Evolutionary conservation across 2,888 invertebrate genomes (phyloP).

Genomic region (Xestia rhomboidea): DNA sequence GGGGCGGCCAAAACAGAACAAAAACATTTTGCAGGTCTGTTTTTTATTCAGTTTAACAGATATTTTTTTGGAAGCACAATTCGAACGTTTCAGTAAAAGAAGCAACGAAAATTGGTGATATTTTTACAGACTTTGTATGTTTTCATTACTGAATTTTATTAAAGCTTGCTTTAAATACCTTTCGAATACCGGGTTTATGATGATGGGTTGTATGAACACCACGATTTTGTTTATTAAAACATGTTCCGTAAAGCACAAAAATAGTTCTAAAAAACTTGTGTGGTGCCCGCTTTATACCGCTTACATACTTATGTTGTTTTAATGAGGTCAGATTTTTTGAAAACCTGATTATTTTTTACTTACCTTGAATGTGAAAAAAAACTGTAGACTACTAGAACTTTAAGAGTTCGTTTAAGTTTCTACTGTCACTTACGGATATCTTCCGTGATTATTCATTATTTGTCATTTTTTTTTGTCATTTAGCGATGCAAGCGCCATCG

Average conservation of each 20-base stretch:
- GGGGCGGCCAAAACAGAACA: neutral
- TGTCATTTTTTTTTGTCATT: no score
- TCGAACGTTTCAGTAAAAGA: neutral
- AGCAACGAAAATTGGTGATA: no score
- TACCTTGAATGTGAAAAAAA: neutral
- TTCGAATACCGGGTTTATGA: neutral
- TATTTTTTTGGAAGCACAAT: neutral
- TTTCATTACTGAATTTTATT: neutral
- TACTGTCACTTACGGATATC: no score
- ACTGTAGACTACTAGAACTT: neutral
- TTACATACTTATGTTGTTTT: neutral
- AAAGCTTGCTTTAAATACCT: slow-evolving; percentile 8
- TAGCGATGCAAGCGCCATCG: no score
- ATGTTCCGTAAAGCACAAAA: neutral
- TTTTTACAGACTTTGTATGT: no score
- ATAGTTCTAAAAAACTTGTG: neutral
- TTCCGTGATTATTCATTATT: no score
- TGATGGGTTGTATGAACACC: neutral
- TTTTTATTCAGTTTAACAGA: neutral
- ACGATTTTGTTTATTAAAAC: slow-evolving; percentile 13
- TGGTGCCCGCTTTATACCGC: neutral
- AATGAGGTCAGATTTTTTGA: slow-evolving; percentile 15
- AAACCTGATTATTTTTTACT: neutral
- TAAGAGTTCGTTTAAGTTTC: neutral
- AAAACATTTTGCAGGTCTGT: neutral